Evolutionary conservation across 2,888 invertebrate genomes (phyloP), one percentile per base, ranked within the genome.

Genomic region (Formica aserva): DNA sequence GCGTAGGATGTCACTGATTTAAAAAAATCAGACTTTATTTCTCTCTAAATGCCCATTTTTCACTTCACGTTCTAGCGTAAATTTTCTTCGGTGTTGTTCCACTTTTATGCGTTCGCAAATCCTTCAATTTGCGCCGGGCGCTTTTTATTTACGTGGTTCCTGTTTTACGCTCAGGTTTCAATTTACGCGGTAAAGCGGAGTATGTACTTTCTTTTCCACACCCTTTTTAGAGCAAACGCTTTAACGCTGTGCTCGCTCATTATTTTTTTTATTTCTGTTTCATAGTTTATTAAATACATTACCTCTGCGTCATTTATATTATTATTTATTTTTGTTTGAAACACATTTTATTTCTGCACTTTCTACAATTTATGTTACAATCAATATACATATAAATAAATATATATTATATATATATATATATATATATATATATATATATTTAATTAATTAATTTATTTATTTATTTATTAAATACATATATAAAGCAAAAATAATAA

Each of bases 111-210:
- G 65, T 65, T 38, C 65, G 29, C 65, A 65, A 65, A 65, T 65
- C 65, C 65, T 65, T 65, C 65, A 38, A 65, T 65, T 65, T 65
- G 41, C 65, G 65, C 65, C 22, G 22, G 65, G 22, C 65, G 22
- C 65, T 65, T 65, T 65, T 65, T 65, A 65, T 65, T 65, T 65
- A 65, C 65, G 38, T 65, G 65, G 38, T 65, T 65, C 38, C 65
- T 38, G 65, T 65, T 65, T 65, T 41, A 38, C 22, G 65, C 65
- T 65, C 65, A 38, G 38, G 65, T 65, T 65, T 65, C 65, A 65
- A 65, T 65, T 38, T 65, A 65, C 65, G 65, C 65, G 65, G 38
- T 65, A 65, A 41, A 65, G 29, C 65, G 65, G 65, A 65, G 48
- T 52, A 52, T 52, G 22, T 65, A 65, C 38, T 65, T 65, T 65